These are phyloP conservation scores for Lydus trimaculatus DNA, from an alignment of 2,888 invertebrate species.

Conservation along the genomic window DNA sequence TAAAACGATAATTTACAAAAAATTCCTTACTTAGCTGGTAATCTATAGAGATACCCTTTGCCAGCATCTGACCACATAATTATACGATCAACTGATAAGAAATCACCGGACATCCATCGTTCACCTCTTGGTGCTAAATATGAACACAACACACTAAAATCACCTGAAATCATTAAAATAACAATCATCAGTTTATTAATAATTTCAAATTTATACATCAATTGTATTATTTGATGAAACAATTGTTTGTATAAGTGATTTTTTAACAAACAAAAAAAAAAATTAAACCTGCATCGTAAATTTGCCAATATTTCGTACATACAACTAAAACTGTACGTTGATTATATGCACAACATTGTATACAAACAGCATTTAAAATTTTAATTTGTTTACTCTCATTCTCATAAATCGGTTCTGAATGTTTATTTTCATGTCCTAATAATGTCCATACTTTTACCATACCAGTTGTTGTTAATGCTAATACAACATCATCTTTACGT, in stretches of 20 bases:
- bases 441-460: constrained; percentile 98
- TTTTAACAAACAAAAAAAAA: neutral
- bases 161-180: constrained; percentile 65
- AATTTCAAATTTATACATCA: too few relatives aligned
- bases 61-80: constrained; percentile 97
- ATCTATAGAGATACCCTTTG: constrained; percentile 92
- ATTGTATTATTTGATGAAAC: too few relatives aligned
- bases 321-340: constrained; percentile 97
- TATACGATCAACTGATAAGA: constrained; percentile 89
- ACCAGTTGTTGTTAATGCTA: constrained; percentile 94
- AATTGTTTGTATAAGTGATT: neutral
- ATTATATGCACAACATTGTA: constrained; percentile 95
- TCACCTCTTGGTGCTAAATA: constrained; percentile 89
- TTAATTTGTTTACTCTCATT: constrained; percentile 97
- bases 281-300: constrained; percentile 75
- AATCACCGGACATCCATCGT: constrained; percentile 96
- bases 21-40: constrained; percentile 94
- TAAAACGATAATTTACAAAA: constrained; percentile 10
- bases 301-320: constrained; percentile 97
- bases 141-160: constrained; percentile 94
- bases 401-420: constrained; percentile 89
- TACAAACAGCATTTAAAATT: constrained; percentile 89
- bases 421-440: constrained; percentile 85
- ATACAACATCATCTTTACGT: constrained; percentile 93
- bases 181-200: neutral